Base-by-base conservation (phyloP, 64 coral and sea anemone genomes). In the Montipora capricornis region DNA sequence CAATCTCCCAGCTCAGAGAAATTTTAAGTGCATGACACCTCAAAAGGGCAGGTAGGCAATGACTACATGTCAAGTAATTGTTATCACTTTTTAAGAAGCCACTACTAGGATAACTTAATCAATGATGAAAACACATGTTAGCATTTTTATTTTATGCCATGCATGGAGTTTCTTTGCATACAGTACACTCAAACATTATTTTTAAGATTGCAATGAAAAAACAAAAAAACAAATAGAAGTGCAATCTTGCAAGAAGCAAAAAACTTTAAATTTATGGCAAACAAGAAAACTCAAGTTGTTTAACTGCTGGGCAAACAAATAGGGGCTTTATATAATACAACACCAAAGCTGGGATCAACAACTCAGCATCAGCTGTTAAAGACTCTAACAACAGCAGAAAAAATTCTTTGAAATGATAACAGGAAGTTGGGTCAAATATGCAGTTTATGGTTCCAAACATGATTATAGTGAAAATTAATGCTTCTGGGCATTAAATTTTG, bases 381-480 rank as follows among this genome's bases (percentile, higher is more conserved):
- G 11, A 7, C 2, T 49, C 6, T 47, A 4, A 24, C 24, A 49
- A 71, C 11, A 15, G 22, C 44, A 24, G 62, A 6, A 49, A 70
- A 44, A 86, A 86, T 86, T 86, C 62, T 71, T 86, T 17, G 82
- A 86, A 86, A 84, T 68, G 10, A 84, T 44, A 84, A 84, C 66
- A 86, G 64, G 66, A 86, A 70, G 45, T 86, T 49, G 7, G 66
- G 66, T 86, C 82, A 86, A 86, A 86, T 69, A 50, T 49, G 66
- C 44, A 73, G 67, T 47, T 71, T 14, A 71, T 11, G 9, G 5
- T 71, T 86, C 61, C 64, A 86, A 3, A 12, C 67, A 60, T 45
- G 1, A 19, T 50, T 4, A 49, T 13, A 19, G 55, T 14, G 15
- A 64, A 82, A 82, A 15, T 12, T 17, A 45, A 82, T 17, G 14